Evolutionary conservation across 2,113 vertebrate species (phyloP).

Genomic region (Prionailurus viverrinus): DNA sequence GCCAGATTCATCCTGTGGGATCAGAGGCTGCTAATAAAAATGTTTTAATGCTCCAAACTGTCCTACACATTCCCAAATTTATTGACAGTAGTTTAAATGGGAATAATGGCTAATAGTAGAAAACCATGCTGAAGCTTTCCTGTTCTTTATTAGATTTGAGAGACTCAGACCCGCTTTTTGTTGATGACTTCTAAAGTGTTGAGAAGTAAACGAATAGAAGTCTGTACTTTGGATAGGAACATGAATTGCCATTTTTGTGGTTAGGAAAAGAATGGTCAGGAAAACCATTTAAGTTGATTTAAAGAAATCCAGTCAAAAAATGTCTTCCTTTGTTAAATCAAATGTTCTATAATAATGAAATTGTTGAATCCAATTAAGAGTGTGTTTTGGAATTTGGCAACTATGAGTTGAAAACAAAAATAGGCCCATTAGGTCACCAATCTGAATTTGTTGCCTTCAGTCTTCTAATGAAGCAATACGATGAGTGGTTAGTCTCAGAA

Average conservation of each 20-base stretch:
- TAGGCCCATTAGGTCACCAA: not conserved
- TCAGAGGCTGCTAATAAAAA: not conserved
- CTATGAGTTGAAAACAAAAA: constrained; percentile 15
- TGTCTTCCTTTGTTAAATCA: not conserved
- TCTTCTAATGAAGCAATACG: not conserved
- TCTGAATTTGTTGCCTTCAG: not conserved
- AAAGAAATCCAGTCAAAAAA: not conserved
- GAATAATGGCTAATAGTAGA: not conserved
- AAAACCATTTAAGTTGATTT: constrained; percentile 36
- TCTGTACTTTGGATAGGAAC: not conserved
- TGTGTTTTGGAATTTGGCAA: not conserved
- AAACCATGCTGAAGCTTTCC: not conserved
- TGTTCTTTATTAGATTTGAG: not conserved
- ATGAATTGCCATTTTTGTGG: not conserved
- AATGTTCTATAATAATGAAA: not conserved
- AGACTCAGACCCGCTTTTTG: not conserved
- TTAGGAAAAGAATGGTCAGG: not conserved
- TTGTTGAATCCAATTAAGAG: not conserved
- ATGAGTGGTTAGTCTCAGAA: not conserved
- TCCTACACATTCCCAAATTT: not conserved
- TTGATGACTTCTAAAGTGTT: constrained; percentile 10
- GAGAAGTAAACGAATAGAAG: not conserved
- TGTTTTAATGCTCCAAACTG: constrained; percentile 8
- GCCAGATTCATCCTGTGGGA: not conserved
- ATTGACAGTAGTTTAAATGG: not conserved